Evolutionary conservation across 2,888 invertebrate species (phyloP), one percentile per base, ranked within the genome.

Genomic region (Arenicola marina): DNA sequence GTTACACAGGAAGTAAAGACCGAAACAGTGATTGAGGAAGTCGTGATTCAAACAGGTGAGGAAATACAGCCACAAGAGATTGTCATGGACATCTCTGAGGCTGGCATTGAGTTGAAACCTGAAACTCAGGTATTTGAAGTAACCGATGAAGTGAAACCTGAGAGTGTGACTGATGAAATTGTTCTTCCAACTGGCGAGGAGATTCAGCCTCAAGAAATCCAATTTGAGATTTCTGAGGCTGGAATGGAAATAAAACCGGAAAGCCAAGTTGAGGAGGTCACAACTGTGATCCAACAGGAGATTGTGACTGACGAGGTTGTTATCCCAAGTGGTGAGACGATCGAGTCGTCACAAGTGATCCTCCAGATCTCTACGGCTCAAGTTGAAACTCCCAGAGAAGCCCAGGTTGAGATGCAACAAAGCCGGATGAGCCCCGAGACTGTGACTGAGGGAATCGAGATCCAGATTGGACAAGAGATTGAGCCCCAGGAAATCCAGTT

Each of bases 401-500:
- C n/a, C n/a, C n/a, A n/a, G n/a, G n/a, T n/a, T n/a, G n/a, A n/a
- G n/a, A n/a, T n/a, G n/a, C n/a, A n/a, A n/a, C n/a, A n/a, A n/a
- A n/a, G n/a, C n/a, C n/a, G n/a, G n/a, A n/a, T n/a, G n/a, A n/a
- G n/a, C n/a, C 43, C 59, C 28, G 55, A 32, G 45, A 26, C 24
- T 33, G 28, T 62, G 24, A 26, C 54, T 24, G 59, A 62, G 15
- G 65, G 56, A 54, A 51, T 61, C 38, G 63, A 54, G 1, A 34
- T 45, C 21, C 57, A 43, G 24, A 29, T 51, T 11, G 59, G 54
- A 38, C 62, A 66, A 38, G 59, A 51, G 32, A 38, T 59, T 51
- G 58, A 64, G 15, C 60, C 62, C 3, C 45, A 58, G 31, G 66
- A 66, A 33, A 54, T 63, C 2, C 46, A 48, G n/a, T 48, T 65